Base-by-base conservation (phyloP, 2,888 invertebrate genomes). In the Lottia scabra region DNA sequence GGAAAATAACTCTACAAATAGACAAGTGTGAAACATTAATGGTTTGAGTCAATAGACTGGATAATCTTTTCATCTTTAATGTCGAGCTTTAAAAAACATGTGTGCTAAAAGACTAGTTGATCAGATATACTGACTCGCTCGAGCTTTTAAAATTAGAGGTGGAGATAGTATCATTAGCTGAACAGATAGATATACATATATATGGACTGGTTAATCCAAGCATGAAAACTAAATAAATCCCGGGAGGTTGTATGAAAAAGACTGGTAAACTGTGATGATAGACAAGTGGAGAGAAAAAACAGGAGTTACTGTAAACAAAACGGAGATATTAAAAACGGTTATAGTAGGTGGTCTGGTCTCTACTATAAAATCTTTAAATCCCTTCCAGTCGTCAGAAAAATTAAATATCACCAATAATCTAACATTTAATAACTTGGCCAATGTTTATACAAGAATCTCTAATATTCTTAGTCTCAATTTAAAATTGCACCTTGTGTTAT, bases 1-100 rank as follows among this genome's bases (percentile, higher is more conserved):
- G 56, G 56, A 56, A 56, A 56, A 56, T 56, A 56, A 56, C n/a
- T 56, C 56, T 56, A 56, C 56, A 56, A 56, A 56, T 56, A 56
- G 56, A 56, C 56, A 56, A 56, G 56, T 56, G 56, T 56, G n/a
- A 56, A 56, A 19, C 23, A 56, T 56, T 56, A 56, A 56, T 56
- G 56, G 56, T n/a, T 19, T 19, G 23, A 56, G 56, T 56, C 56
- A 56, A 56, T 19, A 56, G 56, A n/a, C 56, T 56, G 56, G 56
- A 56, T 56, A 56, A 56, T 56, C 56, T 19, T n/a, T n/a, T 56
- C n/a, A 56, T 56, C 56, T 56, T 30, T 56, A 19, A 56, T 56
- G 56, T 56, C n/a, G 23, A 56, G 56, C 56, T 56, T 56, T 56
- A 56, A 19, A 56, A 56, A 56, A 56, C 56, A 56, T 56, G 56